phyloP scores from a whole-genome alignment of 2,888 invertebrate species.

The Andrena flavipes region DNA sequence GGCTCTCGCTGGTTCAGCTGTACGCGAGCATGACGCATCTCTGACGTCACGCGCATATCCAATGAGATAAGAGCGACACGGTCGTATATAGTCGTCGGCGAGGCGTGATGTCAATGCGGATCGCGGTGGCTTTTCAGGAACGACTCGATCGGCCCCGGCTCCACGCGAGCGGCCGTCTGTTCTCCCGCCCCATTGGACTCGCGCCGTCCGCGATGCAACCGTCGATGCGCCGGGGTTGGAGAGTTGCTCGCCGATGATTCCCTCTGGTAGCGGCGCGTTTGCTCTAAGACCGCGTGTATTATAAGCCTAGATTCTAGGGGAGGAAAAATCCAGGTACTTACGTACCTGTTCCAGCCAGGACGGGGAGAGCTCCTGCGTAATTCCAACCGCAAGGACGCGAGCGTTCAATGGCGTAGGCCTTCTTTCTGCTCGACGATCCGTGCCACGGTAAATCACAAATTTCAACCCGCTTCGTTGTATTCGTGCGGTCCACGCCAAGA shows the following conservation, averaged over 20 bases:
- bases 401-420: constrained; percentile 65
- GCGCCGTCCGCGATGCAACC: neutral
- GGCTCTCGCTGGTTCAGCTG: constrained; percentile 56
- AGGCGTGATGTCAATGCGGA: constrained; percentile 59
- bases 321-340: constrained; percentile 64
- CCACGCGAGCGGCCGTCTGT: neutral
- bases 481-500: no score
- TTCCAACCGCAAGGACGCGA: constrained; percentile 78
- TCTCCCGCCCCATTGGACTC: no score
- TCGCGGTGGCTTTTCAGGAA: constrained; percentile 26
- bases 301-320: constrained; percentile 61
- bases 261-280: constrained; percentile 16
- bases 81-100: constrained; percentile 60
- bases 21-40: constrained; percentile 70
- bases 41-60: constrained; percentile 78
- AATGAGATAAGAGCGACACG: constrained; percentile 66
- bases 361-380: constrained; percentile 74
- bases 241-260: constrained; percentile 14
- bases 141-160: neutral
- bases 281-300: constrained; percentile 37
- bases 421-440: constrained; percentile 6
- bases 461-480: no score
- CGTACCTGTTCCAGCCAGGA: constrained; percentile 63
- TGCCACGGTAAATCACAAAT: neutral
- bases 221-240: neutral